Conservation (phyloP, 2,888 invertebrate species). For the Ectobius pallidus region DNA sequence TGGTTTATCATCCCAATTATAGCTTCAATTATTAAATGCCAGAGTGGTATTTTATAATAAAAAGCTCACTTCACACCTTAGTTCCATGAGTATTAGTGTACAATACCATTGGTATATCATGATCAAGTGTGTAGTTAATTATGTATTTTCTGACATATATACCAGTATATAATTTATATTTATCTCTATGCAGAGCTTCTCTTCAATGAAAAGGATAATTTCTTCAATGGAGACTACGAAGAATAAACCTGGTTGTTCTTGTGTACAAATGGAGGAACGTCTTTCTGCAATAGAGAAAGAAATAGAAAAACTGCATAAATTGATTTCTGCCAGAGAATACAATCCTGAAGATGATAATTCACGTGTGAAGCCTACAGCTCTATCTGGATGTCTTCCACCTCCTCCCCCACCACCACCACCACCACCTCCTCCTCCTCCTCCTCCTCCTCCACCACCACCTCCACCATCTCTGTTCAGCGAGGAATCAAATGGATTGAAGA, state of each 20-base stretch:
- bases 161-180: not conserved
- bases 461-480: not conserved
- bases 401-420: not conserved
- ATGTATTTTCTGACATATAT: not conserved
- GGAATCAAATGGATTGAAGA: no score
- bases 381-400: no score
- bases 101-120: no score
- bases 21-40: no score
- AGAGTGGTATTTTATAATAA: no score
- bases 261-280: not conserved
- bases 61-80: no score
- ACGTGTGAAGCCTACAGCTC: no score
- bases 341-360: no score
- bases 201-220: not conserved
- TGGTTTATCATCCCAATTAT: no score
- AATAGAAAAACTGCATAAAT: not conserved
- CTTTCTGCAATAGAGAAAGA: constrained; percentile 3
- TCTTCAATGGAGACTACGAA: not conserved
- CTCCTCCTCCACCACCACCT: not conserved
- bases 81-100: no score
- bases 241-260: not conserved
- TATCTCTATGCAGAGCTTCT: not conserved
- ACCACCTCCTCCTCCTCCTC: not conserved
- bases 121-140: no score
- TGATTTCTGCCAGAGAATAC: not conserved